These are phyloP conservation scores for Sebastes vulpes DNA, from an alignment of 2,797 vertebrate genomes.

Conservation along the genomic window DNA sequence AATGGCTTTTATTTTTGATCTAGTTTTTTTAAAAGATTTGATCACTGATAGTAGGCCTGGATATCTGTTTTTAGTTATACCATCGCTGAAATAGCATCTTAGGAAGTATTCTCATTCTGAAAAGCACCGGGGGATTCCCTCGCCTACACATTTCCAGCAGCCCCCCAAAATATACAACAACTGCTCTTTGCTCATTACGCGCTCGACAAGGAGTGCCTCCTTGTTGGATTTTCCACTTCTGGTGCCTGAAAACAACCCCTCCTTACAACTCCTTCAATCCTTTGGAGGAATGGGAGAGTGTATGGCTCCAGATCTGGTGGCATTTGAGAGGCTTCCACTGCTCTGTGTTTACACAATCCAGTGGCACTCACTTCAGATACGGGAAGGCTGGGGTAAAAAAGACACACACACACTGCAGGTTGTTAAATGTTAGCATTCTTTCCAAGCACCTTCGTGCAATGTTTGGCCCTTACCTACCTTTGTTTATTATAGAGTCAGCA, in stretches of 20 bases:
- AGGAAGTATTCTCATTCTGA: constrained; percentile 29
- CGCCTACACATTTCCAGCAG: constrained; percentile 36
- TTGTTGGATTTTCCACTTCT: constrained; percentile 76
- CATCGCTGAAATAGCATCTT: constrained; percentile 2
- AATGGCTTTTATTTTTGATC: neutral
- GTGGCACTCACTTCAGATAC: constrained; percentile 50
- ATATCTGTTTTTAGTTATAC: constrained; percentile 25
- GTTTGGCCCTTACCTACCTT: constrained; percentile 61
- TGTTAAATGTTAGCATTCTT: constrained; percentile 71
- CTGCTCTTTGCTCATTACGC: constrained; percentile 48
- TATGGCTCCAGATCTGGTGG: constrained; percentile 60
- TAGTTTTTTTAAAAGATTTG: constrained; percentile 1
- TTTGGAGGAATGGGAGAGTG: constrained; percentile 52
- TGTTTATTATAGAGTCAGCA: constrained; percentile 67
- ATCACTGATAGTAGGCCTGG: constrained; percentile 1
- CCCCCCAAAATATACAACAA: constrained; percentile 52
- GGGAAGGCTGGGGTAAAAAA: constrained; percentile 11
- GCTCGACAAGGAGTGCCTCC: constrained; percentile 66
- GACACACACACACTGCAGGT: constrained; percentile 19
- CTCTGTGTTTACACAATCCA: constrained; percentile 62
- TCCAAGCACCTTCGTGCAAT: constrained; percentile 64
- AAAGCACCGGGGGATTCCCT: constrained; percentile 50
- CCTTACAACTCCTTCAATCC: constrained; percentile 31
- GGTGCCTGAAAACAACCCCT: constrained; percentile 61
- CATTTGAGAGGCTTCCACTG: constrained; percentile 57